phyloP scores from a whole-genome alignment of 2,888 invertebrate genomes.

The Rhagonycha fulva region DNA sequence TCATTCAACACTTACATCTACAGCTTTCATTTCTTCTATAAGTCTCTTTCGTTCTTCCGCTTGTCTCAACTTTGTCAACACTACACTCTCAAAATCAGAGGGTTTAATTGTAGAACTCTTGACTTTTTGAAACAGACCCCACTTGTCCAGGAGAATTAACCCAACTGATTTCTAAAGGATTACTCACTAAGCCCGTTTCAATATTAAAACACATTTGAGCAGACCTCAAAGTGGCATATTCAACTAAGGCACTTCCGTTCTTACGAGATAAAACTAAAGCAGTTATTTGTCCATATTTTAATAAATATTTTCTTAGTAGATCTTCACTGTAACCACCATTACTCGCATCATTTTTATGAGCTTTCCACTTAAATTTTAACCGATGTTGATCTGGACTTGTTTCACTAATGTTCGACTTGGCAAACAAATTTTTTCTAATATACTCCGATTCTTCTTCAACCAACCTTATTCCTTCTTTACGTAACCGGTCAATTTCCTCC shows the following conservation, averaged over 20 bases:
- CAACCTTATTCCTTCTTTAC: slow-evolving; percentile 81
- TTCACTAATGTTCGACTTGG: slow-evolving; percentile 50
- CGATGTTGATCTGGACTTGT: slow-evolving; percentile 66
- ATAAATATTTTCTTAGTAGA: slow-evolving; percentile 69
- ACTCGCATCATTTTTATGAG: slow-evolving; percentile 64
- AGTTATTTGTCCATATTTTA: slow-evolving; percentile 82
- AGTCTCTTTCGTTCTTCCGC: slow-evolving; percentile 82
- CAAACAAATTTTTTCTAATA: slow-evolving; percentile 69
- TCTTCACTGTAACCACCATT: slow-evolving; percentile 78
- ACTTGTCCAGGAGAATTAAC: slow-evolving; percentile 61
- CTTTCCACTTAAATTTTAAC: slow-evolving; percentile 85
- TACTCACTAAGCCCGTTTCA: slow-evolving; percentile 66
- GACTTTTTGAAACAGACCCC: slow-evolving; percentile 35
- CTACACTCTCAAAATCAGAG: slow-evolving; percentile 80
- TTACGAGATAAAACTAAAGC: slow-evolving; percentile 79
- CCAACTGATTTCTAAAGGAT: slow-evolving; percentile 76
- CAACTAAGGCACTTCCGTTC: slow-evolving; percentile 83
- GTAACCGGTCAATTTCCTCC: slow-evolving; percentile 79
- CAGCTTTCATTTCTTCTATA: slow-evolving; percentile 70
- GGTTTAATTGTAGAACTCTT: slow-evolving; percentile 61
- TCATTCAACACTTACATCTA: slow-evolving; percentile 52
- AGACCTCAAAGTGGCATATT: slow-evolving; percentile 66
- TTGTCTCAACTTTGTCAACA: slow-evolving; percentile 78
- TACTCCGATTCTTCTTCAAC: slow-evolving; percentile 72
- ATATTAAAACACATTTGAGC: slow-evolving; percentile 61